These are phyloP conservation scores for Loris lydekkerianus DNA, from an alignment of 2,797 vertebrate genomes.

Conservation along the genomic window DNA sequence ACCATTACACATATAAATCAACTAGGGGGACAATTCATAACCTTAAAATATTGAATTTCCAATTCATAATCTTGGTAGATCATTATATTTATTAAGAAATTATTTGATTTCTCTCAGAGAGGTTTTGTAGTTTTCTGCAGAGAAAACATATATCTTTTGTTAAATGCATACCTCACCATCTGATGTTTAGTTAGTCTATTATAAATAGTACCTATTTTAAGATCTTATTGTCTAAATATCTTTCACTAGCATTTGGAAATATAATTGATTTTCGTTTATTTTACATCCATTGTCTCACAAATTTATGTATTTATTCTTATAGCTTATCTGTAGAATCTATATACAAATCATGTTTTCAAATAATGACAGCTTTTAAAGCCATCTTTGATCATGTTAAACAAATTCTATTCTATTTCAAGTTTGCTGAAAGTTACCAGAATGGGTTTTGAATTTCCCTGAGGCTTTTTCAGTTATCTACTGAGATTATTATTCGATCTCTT, in stretches of 20 bases:
- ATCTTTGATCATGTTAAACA: conserved; percentile 37
- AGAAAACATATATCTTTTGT: background rate
- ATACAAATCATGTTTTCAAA: conserved; percentile 17
- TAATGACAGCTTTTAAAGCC: background rate
- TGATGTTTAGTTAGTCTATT: background rate
- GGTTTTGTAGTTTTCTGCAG: conserved; percentile 1
- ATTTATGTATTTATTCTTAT: background rate
- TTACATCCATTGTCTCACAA: background rate
- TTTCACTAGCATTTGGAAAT: background rate
- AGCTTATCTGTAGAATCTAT: background rate
- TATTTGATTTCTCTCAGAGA: conserved; percentile 32
- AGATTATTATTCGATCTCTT: conserved; percentile 30
- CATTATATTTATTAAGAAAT: conserved; percentile 54
- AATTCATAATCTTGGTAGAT: conserved; percentile 5
- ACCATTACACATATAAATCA: background rate
- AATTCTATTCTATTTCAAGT: conserved; percentile 30
- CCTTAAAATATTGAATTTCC: background rate
- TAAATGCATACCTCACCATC: background rate
- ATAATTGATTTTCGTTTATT: conserved; percentile 17
- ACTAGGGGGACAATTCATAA: background rate
- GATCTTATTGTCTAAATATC: conserved; percentile 1
- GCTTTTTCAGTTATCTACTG: background rate
- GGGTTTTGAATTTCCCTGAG: conserved; percentile 29
- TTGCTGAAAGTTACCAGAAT: background rate
- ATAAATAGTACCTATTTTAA: conserved; percentile 4